Base-by-base conservation (phyloP, 2,113 vertebrate genomes). In the Microtus richardsoni region DNA sequence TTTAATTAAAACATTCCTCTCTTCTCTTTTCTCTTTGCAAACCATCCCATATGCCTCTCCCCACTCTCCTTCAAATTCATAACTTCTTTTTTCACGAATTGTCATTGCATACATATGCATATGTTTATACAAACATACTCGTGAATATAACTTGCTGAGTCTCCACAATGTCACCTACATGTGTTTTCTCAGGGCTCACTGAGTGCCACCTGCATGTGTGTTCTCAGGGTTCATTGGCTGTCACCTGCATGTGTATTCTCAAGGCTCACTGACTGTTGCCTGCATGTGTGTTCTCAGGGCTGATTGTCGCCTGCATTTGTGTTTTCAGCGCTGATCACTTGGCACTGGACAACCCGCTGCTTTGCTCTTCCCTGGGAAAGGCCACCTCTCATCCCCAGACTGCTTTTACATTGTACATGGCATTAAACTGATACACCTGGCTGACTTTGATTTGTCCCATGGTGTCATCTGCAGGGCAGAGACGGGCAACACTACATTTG, bases 241-340 rank as follows among this genome's bases (percentile, higher is more conserved):
- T 19, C 17, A 0, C 54, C 54, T 58, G 0, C 54, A 58, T 58
- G 54, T 58, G 54, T 58, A 5, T 58, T 19, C 54, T 58, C 54
- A 58, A 4, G 17, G 0, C 52, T 52, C 2, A 17, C 54, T 54
- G 54, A 5, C 0, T 54, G 54, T 54, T 4, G 0, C 54, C 54
- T 54, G 16, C 54, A 54, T 54, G 16, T 19, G 17, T 58, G 54
- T 58, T 58, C 16, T 58, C 54, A 58, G 54, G 54, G 1, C 54
- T 58, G 54, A 17, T 3, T 54, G 52, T 54, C 52, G 0, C 52
- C 54, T 19, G 17, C 54, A 58, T 58, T 1, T 58, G 54, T 19
- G 54, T 58, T 58, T 0, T 58, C 54, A 58, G 54, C 4, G 7
- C n/a, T 83, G 1, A 62, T 4, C 62, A 62, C 41, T 62, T 41